Evolutionary conservation across 2,113 vertebrate species (phyloP).

Genomic region (Siniperca knerii): DNA sequence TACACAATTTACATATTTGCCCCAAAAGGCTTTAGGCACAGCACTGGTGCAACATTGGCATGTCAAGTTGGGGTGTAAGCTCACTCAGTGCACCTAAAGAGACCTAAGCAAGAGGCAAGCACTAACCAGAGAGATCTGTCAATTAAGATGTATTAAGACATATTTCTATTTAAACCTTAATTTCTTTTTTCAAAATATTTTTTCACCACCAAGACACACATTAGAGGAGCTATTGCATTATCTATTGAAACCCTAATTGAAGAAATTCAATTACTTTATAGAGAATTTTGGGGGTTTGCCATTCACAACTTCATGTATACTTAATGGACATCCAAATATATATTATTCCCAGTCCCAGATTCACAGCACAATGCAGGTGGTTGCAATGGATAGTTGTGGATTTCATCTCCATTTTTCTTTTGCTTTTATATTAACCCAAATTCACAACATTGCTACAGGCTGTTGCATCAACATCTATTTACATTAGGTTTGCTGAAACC

Average conservation of each 20-base stretch:
- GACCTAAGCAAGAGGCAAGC: background rate
- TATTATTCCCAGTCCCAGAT: too few relatives aligned
- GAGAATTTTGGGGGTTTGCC: background rate
- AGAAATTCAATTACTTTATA: background rate
- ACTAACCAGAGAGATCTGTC: background rate
- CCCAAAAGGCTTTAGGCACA: background rate
- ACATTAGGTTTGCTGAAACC: conserved; percentile 19
- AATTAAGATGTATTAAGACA: background rate
- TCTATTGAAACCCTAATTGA: background rate
- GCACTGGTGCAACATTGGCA: background rate
- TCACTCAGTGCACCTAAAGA: too few relatives aligned
- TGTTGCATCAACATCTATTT: conserved; percentile 41
- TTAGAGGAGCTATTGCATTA: background rate
- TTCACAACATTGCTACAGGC: background rate
- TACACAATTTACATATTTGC: background rate
- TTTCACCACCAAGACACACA: background rate
- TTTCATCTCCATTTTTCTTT: conserved; percentile 14
- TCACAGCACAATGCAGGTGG: background rate
- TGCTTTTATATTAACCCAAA: conserved; percentile 5
- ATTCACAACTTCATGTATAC: background rate
- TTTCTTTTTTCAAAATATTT: background rate
- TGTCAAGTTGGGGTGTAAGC: too few relatives aligned
- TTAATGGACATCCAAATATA: background rate
- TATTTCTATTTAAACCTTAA: background rate
- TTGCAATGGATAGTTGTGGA: background rate